Evolutionary conservation across 1,140 invertebrate species (phyloP), one percentile per base, ranked within the genome.

Genomic region (Ostrea denselamellosa): DNA sequence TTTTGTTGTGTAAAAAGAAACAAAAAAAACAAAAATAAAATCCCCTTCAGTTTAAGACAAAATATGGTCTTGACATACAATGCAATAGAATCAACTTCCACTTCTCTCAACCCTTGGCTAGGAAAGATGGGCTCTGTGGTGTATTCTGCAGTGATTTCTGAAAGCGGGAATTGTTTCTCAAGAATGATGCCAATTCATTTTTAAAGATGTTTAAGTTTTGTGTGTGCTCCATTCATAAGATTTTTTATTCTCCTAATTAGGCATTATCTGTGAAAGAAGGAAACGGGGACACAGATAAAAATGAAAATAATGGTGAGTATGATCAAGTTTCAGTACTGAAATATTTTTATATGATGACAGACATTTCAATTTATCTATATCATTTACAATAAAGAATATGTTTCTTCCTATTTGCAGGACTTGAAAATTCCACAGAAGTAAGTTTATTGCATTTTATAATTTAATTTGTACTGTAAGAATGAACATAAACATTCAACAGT

Each of bases 351-450:
- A 44, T 2, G 34, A 44, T 44, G 34, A 44, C 34, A 44, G 34
- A 44, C 34, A 2, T 44, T 44, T 44, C 5, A 44, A 5, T 44
- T 62, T 62, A 62, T 44, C 19, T 62, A 62, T 19, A 19, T 19
- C 14, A 1, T 17, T 58, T 34, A 25, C 7, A 8, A 3, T 77
- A 8, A 77, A 14, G 12, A 77, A 77, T 34, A 28, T 77, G 8
- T 77, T 77, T 9, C 28, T 44, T 71, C 65, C 22, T 77, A 28
- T 77, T 77, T 77, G 28, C 12, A 77, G 22, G 68, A 62, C 56
- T 14, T 28, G 68, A 77, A 77, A 77, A 77, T 77, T 77, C 68
- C 28, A 34, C 9, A 77, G 68, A 77, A 77, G 68, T 77, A 77
- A 77, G 68, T 77, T 28, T 62, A 19, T n/a, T 62, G 56, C 17